Base-by-base conservation (phyloP, 1,140 invertebrate species). In the Bathynomus jamesi region DNA sequence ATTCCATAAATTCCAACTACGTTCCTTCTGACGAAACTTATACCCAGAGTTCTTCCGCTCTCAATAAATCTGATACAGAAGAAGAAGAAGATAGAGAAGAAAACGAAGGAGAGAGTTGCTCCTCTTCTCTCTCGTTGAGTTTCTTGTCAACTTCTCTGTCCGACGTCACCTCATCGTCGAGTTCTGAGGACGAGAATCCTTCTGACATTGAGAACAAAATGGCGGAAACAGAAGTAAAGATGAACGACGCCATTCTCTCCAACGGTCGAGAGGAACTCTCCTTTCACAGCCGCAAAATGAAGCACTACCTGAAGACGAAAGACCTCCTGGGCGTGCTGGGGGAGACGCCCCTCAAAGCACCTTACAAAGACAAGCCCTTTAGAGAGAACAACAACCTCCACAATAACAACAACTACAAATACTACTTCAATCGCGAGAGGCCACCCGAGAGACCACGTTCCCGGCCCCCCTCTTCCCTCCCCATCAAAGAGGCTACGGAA, bases 121-220 rank as follows among this genome's bases (percentile, higher is more conserved):
- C 5, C 13, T 53, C 40, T 21, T 53, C 40, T 53, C 5, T 53
- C 11, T 53, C 40, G 21, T 21, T 53, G 21, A 53, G 40, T 53
- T n/a, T n/a, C n/a, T 11, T 53, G 13, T 53, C 40, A 53, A 53
- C 40, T 11, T 53, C 40, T 17, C n/a, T n/a, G n/a, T n/a, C n/a
- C n/a, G n/a, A n/a, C n/a, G n/a, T n/a, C n/a, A n/a, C n/a, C n/a
- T 64, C 46, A 25, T 62, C 17, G 25, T 62, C 69, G 0, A 76
- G 76, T 11, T 72, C 73, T 28, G 79, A 82, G 29, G 83, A 84
- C 69, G 82, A 82, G 0, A 83, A 83, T 65, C 63, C 70, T 46
- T 69, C 70, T 61, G 46, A 71, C 72, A 73, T 71, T 13, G 73
- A 75, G 46, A 66, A 75, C 64, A 75, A 71, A 40, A 75, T 75